Evolutionary conservation across 2,113 vertebrate genomes (phyloP).

Genomic region (Stigmatopora nigra): DNA sequence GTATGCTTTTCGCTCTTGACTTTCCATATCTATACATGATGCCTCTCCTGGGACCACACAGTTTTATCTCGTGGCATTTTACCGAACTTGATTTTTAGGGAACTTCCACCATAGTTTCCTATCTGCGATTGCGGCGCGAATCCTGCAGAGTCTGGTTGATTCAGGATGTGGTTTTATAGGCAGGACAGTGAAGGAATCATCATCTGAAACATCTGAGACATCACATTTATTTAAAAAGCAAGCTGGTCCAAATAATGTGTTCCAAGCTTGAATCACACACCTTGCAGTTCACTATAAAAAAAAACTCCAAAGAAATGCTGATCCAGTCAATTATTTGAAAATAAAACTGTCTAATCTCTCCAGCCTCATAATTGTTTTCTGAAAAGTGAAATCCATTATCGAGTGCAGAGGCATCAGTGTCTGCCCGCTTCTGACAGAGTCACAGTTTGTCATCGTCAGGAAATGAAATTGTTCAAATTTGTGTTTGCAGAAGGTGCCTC

Average conservation of each 20-base stretch:
- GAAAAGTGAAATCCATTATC: conserved; percentile 63
- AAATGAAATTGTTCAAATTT: conserved; percentile 78
- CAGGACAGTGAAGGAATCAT: conserved; percentile 69
- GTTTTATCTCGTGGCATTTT: conserved; percentile 88
- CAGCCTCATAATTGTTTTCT: conserved; percentile 61
- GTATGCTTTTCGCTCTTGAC: conserved; percentile 7
- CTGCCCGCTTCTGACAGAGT: conserved; percentile 82
- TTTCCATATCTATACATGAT: too few species aligned
- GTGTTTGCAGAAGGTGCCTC: conserved; percentile 80
- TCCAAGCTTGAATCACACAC: conserved; percentile 17
- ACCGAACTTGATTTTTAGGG: conserved; percentile 80
- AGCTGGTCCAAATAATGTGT: conserved; percentile 14
- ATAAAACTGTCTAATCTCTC: conserved; percentile 33
- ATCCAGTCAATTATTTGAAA: conserved; percentile 36
- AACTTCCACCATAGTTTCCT: conserved; percentile 77
- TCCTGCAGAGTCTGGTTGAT: not conserved
- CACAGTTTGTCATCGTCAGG: conserved; percentile 77
- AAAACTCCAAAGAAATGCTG: conserved; percentile 27
- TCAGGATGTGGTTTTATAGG: not conserved
- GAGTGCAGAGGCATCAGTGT: conserved; percentile 74
- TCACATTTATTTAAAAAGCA: conserved; percentile 34
- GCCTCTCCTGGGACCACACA: conserved; percentile 66
- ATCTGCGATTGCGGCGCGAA: conserved; percentile 67
- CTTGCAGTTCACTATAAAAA: conserved; percentile 2
- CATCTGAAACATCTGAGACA: conserved; percentile 66